Base-by-base conservation (phyloP, 1,140 invertebrate genomes). In the Drosophila takahashii region DNA sequence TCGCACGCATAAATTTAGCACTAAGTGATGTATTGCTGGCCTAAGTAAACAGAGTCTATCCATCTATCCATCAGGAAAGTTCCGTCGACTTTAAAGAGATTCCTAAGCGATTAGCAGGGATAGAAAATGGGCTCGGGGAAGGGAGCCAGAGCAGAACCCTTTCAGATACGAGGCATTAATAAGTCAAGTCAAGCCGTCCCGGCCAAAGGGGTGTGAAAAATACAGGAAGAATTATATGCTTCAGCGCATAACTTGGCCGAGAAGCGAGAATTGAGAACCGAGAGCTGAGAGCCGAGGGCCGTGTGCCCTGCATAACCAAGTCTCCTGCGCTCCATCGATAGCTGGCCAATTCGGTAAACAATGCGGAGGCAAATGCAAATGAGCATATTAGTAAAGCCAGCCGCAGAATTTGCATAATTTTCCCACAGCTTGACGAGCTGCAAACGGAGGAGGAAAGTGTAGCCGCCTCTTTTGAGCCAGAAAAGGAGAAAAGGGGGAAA, bases 321-420 rank as follows among this genome's bases (percentile, higher is more conserved):
- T 27, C 48, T 10, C 47, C 26, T 36, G 26, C 42, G 39, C 51
- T 56, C 22, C 42, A 47, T 56, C 73, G 59, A 56, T 65, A 58
- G 62, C 60, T 72, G 79, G 62, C 54, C 64, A 70, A 56, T 60
- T 60, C 73, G 84, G 84, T 76, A 83, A 87, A 89, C 83, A 87
- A 87, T 79, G 76, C 75, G 79, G 62, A 48, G 61, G 70, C 58
- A 79, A 76, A 87, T 87, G 84, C 73, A 89, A 89, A 87, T 89
- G 54, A 62, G 84, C 77, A 74, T 77, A 89, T 89, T 83, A 70
- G 79, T 66, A 50, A 66, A 72, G 75, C 51, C 45, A 60, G 56
- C 45, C 57, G 36, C 44, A 34, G 42, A 58, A 87, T 87, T 89
- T 89, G 61, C 79, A 87, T 87, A 84, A 87, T 77, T 76, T 81